Evolutionary conservation across 30 jellyfish, hydroid and myxozoan species (phyloP).

Genomic region (Pelagia noctiluca): DNA sequence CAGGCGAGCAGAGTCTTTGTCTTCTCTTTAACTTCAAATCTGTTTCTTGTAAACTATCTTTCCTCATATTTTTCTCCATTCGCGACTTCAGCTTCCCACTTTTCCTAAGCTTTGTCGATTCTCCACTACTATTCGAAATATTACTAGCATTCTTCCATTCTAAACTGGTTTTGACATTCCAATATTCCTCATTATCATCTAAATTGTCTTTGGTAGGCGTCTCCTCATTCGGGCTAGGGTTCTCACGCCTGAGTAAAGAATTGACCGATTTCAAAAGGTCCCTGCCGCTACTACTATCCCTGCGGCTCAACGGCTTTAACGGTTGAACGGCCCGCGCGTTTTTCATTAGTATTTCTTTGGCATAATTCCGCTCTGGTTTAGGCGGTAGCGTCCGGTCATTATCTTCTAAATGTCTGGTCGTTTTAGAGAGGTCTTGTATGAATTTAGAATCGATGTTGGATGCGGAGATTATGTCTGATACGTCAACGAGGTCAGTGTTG

Average conservation of each 20-base stretch:
- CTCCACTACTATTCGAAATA: conserved; percentile 38
- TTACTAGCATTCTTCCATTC: no score
- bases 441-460: conserved; percentile 46
- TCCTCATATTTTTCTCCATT: conserved; percentile 42
- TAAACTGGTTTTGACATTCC: no score
- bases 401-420: conserved; percentile 4
- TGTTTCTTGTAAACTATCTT: conserved; percentile 48
- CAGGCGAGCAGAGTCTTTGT: conserved; percentile 44
- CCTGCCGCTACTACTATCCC: conserved; percentile 41
- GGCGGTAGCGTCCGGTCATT: conserved; percentile 28
- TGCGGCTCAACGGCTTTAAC: conserved; percentile 24
- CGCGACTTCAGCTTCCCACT: conserved; percentile 31
- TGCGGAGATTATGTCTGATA: conserved; percentile 57
- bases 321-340: conserved; percentile 41
- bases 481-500: conserved; percentile 50
- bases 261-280: neutral
- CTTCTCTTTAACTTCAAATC: conserved; percentile 35
- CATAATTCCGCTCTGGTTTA: neutral
- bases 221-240: conserved; percentile 46
- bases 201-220: conserved; percentile 46
- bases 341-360: conserved; percentile 19
- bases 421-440: conserved; percentile 33
- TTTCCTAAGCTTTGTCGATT: conserved; percentile 47
- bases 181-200: neutral
- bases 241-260: conserved; percentile 24